These are phyloP conservation scores for Coregonus sp. DNA, from an alignment of 2,797 vertebrate genomes.

Conservation along the genomic window DNA sequence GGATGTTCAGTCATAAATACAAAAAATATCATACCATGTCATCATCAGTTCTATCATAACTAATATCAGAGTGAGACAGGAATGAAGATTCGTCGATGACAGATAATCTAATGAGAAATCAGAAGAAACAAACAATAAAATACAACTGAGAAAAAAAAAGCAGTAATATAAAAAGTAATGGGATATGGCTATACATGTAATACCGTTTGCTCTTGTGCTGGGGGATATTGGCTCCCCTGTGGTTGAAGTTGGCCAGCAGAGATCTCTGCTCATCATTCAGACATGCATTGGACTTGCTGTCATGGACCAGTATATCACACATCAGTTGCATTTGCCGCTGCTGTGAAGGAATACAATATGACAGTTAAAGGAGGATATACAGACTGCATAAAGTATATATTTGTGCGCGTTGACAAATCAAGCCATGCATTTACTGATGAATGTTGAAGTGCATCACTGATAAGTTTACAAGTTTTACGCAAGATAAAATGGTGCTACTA, in stretches of 20 bases:
- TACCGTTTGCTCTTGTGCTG: slow-evolving; percentile 62
- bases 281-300: slow-evolving; percentile 65
- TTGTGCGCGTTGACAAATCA: neutral
- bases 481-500: neutral
- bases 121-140: neutral
- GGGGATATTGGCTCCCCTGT: slow-evolving; percentile 51
- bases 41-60: slow-evolving; percentile 79
- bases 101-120: slow-evolving; percentile 60
- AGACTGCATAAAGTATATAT: neutral
- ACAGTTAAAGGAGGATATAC: neutral
- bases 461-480: neutral
- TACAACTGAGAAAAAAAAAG: neutral
- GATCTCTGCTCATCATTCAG: slow-evolving; percentile 76
- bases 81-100: slow-evolving; percentile 72
- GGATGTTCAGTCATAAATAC: neutral
- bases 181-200: neutral
- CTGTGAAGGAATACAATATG: slow-evolving; percentile 47
- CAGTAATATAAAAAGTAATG: neutral
- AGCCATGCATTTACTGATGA: neutral
- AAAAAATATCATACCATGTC: slow-evolving; percentile 66
- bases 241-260: slow-evolving; percentile 68
- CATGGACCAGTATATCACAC: slow-evolving; percentile 75
- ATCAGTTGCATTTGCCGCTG: slow-evolving; percentile 79
- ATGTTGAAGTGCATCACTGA: neutral
- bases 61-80: slow-evolving; percentile 80